These are phyloP conservation scores for Aurelia aurita complex sp. Pacific DNA, from an alignment of 30 jellyfish, hydroid and myxozoan species.

Conservation along the genomic window DNA sequence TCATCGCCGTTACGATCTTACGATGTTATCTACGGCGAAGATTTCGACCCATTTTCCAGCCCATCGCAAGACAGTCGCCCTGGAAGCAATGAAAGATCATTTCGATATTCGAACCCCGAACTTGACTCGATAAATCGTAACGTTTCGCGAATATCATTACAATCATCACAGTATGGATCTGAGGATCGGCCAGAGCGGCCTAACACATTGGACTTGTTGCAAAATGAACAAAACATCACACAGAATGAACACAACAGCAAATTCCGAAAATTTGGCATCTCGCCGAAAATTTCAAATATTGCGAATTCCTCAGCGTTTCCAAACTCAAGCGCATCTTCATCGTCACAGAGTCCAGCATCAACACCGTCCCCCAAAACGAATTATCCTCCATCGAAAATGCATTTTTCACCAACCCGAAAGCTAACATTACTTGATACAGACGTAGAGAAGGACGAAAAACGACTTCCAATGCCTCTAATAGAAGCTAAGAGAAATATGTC, in stretches of 20 bases:
- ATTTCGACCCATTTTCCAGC: conserved; percentile 70
- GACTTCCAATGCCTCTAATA: conserved; percentile 38
- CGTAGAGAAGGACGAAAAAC: conserved; percentile 20
- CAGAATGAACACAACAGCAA: background rate
- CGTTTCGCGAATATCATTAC: conserved; percentile 43
- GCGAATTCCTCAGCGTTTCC: conserved; percentile 81
- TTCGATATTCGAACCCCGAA: conserved; percentile 68
- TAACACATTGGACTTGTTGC: conserved; percentile 75
- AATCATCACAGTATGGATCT: conserved; percentile 39
- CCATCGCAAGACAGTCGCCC: conserved; percentile 65
- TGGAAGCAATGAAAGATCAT: conserved; percentile 16
- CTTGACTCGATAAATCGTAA: conserved; percentile 61
- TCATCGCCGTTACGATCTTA: conserved; percentile 66
- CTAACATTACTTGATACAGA: conserved; percentile 47
- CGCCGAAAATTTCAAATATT: conserved; percentile 47
- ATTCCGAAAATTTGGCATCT: conserved; percentile 26
- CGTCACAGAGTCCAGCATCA: conserved; percentile 98
- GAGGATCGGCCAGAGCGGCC: conserved; percentile 81
- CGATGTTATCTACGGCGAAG: conserved; percentile 73
- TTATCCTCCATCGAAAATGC: conserved; percentile 35
- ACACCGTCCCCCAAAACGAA: conserved; percentile 95
- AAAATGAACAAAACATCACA: conserved; percentile 28
- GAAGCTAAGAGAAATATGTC: conserved; percentile 1
- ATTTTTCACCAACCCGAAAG: conserved; percentile 20
- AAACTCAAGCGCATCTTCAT: conserved; percentile 86